A percentile compares a stretch with the other conserved stretches of the same genome.
phyloP scores from a whole-genome alignment of 2,113 vertebrate species.

The Lutjanus erythropterus region DNA sequence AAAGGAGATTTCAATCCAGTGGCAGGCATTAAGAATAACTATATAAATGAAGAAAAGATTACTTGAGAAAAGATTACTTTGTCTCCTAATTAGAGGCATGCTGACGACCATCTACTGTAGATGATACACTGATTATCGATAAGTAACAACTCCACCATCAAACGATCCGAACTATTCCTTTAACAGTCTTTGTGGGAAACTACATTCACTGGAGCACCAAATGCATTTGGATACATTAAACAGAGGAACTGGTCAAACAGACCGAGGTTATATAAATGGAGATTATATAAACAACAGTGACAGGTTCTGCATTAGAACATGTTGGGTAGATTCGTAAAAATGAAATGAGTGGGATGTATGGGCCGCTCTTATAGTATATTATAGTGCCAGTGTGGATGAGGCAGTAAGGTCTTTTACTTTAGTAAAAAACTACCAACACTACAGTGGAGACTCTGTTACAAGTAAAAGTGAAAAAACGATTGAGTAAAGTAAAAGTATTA shows the following conservation, averaged over 20 bases:
- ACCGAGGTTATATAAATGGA: conserved; percentile 44
- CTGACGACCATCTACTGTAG: too few species aligned
- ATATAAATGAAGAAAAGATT: too few species aligned
- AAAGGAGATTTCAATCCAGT: too few species aligned
- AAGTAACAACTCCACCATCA: too few species aligned
- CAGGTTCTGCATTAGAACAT: not conserved
- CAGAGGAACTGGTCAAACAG: conserved; percentile 19
- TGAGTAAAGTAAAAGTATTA: not conserved
- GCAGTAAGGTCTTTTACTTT: not conserved
- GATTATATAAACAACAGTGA: conserved; percentile 33
- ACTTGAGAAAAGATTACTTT: too few species aligned
- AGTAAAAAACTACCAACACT: not conserved
- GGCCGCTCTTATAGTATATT: not conserved
- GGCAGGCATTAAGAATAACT: too few species aligned
- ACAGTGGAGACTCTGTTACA: not conserved
- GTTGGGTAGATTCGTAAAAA: not conserved
- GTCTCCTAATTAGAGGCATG: too few species aligned
- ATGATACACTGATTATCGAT: too few species aligned
- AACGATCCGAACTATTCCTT: too few species aligned
- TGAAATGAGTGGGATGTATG: conserved; percentile 11
- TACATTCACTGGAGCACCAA: conserved; percentile 14
- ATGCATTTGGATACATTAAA: conserved; percentile 18
- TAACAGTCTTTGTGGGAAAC: not conserved
- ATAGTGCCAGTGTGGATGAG: not conserved
- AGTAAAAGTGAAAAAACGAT: not conserved